Conservation (phyloP, 2,113 vertebrate genomes). For the Rhizomys pruinosus region DNA sequence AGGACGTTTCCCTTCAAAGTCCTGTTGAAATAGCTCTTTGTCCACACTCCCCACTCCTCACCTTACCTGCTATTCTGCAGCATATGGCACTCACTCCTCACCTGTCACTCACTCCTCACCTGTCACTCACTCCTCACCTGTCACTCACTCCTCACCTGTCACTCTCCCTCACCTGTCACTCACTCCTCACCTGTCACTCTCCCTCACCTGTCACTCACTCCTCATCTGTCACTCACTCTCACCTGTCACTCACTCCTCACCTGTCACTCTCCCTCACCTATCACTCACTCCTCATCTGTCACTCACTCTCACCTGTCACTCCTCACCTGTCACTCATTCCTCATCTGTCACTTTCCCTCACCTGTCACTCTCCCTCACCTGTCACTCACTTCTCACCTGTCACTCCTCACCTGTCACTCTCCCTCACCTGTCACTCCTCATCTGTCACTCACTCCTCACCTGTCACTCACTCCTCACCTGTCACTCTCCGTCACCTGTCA, state of each 20-base stretch:
- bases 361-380: background rate
- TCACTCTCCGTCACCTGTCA: background rate
- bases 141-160: background rate
- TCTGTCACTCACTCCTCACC: too few relatives aligned
- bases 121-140: background rate
- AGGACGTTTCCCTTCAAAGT: background rate
- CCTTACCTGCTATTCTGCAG: background rate
- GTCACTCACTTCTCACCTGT: background rate
- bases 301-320: background rate
- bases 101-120: background rate
- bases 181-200: background rate
- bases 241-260: background rate
- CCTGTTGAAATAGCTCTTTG: background rate
- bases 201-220: background rate
- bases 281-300: background rate
- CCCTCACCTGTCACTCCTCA: background rate
- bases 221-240: too few relatives aligned
- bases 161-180: background rate
- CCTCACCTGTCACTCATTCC: background rate
- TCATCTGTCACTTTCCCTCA: background rate
- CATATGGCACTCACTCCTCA: background rate
- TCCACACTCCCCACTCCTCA: background rate
- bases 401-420: too few relatives aligned
- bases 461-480: background rate
- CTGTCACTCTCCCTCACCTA: fast-evolving